Conservation (phyloP, 2,113 vertebrate species). For the Callipepla squamata region DNA sequence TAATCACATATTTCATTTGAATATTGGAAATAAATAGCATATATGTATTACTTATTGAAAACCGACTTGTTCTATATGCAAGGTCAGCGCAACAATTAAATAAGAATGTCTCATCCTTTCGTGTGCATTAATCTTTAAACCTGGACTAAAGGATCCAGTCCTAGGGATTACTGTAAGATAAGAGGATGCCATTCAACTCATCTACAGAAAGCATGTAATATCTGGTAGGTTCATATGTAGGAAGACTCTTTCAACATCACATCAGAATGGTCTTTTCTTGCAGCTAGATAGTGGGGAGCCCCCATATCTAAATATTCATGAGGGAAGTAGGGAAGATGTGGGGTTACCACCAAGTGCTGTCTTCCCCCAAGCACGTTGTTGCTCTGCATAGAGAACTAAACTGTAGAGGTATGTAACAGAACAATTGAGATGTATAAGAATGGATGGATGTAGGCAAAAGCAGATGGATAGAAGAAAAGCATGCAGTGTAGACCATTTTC, state of each 20-base stretch:
- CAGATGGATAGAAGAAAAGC: too few relatives aligned
- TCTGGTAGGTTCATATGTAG: neutral
- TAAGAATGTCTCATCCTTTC: neutral
- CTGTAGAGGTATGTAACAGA: neutral
- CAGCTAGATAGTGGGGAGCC: neutral
- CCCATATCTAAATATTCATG: neutral
- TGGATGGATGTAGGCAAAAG: too few relatives aligned
- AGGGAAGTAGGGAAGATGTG: neutral
- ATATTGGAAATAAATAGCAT: neutral
- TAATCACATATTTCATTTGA: neutral
- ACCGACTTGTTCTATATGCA: neutral
- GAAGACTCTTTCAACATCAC: neutral
- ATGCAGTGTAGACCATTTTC: neutral
- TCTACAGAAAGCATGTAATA: neutral
- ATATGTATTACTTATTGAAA: neutral
- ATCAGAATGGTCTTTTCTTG: neutral
- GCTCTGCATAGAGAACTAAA: neutral
- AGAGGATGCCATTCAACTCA: neutral
- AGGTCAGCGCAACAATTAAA: neutral
- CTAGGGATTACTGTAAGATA: neutral
- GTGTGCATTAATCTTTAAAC: neutral
- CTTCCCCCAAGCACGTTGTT: neutral
- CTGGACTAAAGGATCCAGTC: neutral
- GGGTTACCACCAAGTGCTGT: neutral
- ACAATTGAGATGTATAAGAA: neutral